Percentiles rank a stretch among this genome's conserved stretches.
Evolutionary conservation across 1,140 invertebrate genomes (phyloP).

Genomic region (Halictus rubicundus): DNA sequence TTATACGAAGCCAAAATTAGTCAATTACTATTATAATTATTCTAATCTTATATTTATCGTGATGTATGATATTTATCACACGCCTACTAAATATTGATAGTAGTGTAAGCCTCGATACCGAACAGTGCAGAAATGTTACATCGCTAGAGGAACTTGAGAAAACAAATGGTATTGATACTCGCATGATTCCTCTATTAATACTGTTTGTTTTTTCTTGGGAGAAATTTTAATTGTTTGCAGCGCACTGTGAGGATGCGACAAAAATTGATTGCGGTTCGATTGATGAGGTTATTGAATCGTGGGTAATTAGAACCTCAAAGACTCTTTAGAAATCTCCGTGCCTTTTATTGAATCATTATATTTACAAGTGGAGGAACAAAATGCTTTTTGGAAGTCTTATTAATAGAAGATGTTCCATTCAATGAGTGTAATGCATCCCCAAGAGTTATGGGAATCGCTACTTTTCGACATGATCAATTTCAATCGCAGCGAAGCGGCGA

Average conservation of each 20-base stretch:
- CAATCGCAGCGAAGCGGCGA: conserved; percentile 3
- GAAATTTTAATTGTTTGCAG: conserved; percentile 8
- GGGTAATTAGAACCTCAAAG: not conserved
- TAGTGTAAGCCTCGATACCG: conserved; percentile 22
- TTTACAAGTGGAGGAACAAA: not conserved
- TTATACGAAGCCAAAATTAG: conserved; percentile 74
- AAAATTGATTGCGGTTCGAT: conserved; percentile 1
- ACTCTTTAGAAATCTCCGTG: conserved; percentile 10
- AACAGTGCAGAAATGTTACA: not conserved
- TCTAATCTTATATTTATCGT: conserved; percentile 64
- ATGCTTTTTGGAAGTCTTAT: not conserved
- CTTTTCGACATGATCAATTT: not conserved
- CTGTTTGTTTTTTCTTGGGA: conserved; percentile 10
- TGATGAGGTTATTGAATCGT: conserved; percentile 27
- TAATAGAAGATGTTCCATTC: not conserved
- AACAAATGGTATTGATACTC: conserved; percentile 38
- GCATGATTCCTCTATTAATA: conserved; percentile 19
- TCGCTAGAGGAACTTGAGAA: not conserved
- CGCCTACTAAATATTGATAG: conserved; percentile 46
- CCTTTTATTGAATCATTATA: not conserved
- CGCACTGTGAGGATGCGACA: not conserved
- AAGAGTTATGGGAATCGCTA: not conserved
- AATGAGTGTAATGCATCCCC: not conserved
- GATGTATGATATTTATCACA: conserved; percentile 69
- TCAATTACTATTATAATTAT: conserved; percentile 70